A percentile compares a stretch with the other conserved stretches of the same genome.
Evolutionary conservation across 1,140 invertebrate genomes (phyloP).

Genomic region (Archivesica marissinica): DNA sequence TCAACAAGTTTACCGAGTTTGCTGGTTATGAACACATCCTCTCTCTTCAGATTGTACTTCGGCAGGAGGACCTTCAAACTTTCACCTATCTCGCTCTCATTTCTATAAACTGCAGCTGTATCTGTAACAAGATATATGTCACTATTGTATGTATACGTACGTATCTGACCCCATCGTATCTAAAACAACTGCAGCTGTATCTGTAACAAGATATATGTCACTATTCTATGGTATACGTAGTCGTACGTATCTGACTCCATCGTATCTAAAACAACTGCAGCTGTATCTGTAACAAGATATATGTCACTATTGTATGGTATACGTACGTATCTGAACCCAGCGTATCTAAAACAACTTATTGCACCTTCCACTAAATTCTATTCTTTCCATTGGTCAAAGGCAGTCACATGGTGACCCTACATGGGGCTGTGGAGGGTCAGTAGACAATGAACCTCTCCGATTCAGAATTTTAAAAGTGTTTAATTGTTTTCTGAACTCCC

Average conservation of each 20-base stretch:
- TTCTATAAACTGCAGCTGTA: slow-evolving; percentile 90
- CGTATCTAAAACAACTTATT: too few species aligned
- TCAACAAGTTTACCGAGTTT: slow-evolving; percentile 88
- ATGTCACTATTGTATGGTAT: neutral
- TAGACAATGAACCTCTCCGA: too few species aligned
- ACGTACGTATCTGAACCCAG: too few species aligned
- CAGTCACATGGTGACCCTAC: too few species aligned
- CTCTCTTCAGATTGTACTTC: slow-evolving; percentile 85
- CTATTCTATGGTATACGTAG: neutral
- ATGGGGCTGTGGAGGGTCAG: too few species aligned
- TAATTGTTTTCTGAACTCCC: too few species aligned
- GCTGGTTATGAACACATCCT: slow-evolving; percentile 91
- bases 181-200: slow-evolving; percentile 91
- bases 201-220: slow-evolving; percentile 82
- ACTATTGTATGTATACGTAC: neutral
- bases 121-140: slow-evolving; percentile 85
- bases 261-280: slow-evolving; percentile 90
- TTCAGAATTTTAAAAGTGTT: too few species aligned
- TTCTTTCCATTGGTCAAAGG: too few species aligned
- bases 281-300: slow-evolving; percentile 87
- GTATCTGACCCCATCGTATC: too few species aligned
- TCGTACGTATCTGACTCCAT: slow-evolving; percentile 86
- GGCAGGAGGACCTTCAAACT: slow-evolving; percentile 85
- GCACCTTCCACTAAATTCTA: too few species aligned
- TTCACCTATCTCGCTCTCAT: slow-evolving; percentile 89